These are phyloP conservation scores for Lasioglossum pauxillum DNA, from an alignment of 2,888 invertebrate genomes.

Conservation along the genomic window DNA sequence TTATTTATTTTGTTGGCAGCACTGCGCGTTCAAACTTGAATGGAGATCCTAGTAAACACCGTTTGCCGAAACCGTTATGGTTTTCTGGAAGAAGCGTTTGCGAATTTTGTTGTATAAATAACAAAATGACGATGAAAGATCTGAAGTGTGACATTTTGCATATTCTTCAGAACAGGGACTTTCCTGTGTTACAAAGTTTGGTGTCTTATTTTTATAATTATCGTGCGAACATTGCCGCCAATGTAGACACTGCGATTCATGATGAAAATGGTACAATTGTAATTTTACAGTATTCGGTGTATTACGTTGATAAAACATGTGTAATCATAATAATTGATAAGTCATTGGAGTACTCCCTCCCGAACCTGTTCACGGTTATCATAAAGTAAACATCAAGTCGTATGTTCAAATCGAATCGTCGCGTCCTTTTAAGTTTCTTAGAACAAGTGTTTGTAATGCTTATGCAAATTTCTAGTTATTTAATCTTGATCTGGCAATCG, in stretches of 20 bases:
- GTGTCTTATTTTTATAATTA: slow-evolving; percentile 48
- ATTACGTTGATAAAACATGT: background rate
- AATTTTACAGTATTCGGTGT: background rate
- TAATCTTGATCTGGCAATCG: background rate
- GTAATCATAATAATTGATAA: background rate
- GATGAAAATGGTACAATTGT: slow-evolving; percentile 62
- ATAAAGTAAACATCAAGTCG: background rate
- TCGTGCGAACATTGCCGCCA: slow-evolving; percentile 34
- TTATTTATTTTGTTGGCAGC: slow-evolving; percentile 10
- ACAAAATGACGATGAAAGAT: slow-evolving; percentile 34
- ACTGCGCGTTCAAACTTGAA: slow-evolving; percentile 33
- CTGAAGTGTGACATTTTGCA: slow-evolving; percentile 61
- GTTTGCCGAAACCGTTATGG: slow-evolving; percentile 16
- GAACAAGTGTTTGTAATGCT: background rate
- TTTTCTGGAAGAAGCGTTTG: background rate
- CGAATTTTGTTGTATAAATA: slow-evolving; percentile 7
- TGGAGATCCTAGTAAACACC: slow-evolving; percentile 2
- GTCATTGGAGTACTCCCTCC: background rate
- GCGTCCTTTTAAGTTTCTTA: background rate
- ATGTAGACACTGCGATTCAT: slow-evolving; percentile 39
- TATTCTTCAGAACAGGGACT: slow-evolving; percentile 66
- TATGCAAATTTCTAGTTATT: background rate
- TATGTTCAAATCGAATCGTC: background rate
- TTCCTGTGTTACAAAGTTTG: slow-evolving; percentile 62
- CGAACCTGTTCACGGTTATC: background rate